Base-by-base conservation (phyloP, 2,113 vertebrate genomes). In the Lagopus muta region DNA sequence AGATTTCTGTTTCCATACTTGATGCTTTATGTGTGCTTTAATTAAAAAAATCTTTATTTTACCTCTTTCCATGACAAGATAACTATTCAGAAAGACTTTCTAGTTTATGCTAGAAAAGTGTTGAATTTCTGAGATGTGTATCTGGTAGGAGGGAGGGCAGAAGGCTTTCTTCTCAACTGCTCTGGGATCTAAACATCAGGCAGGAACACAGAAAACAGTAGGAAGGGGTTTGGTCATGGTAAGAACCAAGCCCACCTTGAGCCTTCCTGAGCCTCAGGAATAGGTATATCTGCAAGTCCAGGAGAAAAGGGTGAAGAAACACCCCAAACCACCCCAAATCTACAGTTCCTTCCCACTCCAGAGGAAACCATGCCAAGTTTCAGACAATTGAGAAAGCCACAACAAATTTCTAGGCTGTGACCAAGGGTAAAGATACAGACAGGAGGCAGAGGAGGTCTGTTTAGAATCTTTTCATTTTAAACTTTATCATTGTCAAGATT, bases 181-280 rank as follows among this genome's bases (percentile, higher is more conserved):
- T 75, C 2, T 8, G 0, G 0, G 32, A 30, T 3, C 22, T 76
- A 30, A 16, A 20, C 18, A 15, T 9, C 0, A 0, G 36, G 8
- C 11, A 57, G 64, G 8, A 69, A 2, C 0, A 0, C 8, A 61
- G 60, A 62, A 58, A 9, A 3, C 1, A 3, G 4, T 20, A 43
- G 4, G 4, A 84, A 72, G 5, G 6, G 3, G 0, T 28, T 71
- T 60, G n/a, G 21, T 45, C 7, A 22, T 55, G 17, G 12, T 42
- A n/a, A 87, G 5, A 66, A 6, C 8, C 64, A n/a, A 88, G 13
- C 0, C 28, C 8, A 36, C 13, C 47, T 52, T 38, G 22, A 80
- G 3, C 16, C 54, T 73, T 5, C 6, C 18, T 88, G 30, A 74
- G 42, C 8, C 66, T 9, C 65, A 71, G 55, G 11, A 86, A 27